Base-by-base conservation (phyloP, 2,888 invertebrate species). In the Zeuzera pyrina region DNA sequence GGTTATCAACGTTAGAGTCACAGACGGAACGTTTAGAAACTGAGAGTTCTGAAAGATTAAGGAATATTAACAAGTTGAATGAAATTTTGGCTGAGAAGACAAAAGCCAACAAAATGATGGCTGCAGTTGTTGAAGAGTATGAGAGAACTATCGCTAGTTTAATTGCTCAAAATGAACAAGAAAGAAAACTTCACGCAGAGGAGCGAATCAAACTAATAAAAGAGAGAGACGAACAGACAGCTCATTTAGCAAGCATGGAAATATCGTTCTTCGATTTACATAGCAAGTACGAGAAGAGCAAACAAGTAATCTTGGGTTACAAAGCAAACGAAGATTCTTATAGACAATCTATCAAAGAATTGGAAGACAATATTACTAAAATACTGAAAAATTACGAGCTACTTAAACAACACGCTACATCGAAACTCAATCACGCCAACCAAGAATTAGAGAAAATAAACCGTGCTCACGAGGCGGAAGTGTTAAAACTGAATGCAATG, bases 341-440 rank as follows among this genome's bases (percentile, higher is more conserved):
- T 36, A 87, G 86, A 53, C 85, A 88, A 54, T 88, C 89, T 41
- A 84, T 93, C 5, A 84, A 86, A 44, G 88, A 89, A 29, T 89
- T 90, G 49, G 89, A 92, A 62, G 87, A 86, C 29, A 90, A 88
- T 34, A 73, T 92, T 12, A 81, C 87, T 36, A 89, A 64, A 85
- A 89, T 94, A 70, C 93, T 95, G 57, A 90, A 90, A 42, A 91
- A 93, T 66, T 94, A 95, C 61, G 92, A 94, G 46, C 86, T 91
- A 45, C 84, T 97, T 42, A 95, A 94, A 71, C 89, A 90, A 47
- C 94, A 97, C 62, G 96, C 97, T 15, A 92, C 94, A 62, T 89
- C 91, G 32, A 95, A 95, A 74, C 85, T 97, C 36, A 94, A 83
- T 47, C 64, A 72, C 28, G 78, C 78, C 1, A 95, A 95, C 68